Percentiles rank a stretch among this genome's conserved stretches.
phyloP scores from a whole-genome alignment of 2,797 vertebrate genomes.

The Rhinoraja longicauda region DNA sequence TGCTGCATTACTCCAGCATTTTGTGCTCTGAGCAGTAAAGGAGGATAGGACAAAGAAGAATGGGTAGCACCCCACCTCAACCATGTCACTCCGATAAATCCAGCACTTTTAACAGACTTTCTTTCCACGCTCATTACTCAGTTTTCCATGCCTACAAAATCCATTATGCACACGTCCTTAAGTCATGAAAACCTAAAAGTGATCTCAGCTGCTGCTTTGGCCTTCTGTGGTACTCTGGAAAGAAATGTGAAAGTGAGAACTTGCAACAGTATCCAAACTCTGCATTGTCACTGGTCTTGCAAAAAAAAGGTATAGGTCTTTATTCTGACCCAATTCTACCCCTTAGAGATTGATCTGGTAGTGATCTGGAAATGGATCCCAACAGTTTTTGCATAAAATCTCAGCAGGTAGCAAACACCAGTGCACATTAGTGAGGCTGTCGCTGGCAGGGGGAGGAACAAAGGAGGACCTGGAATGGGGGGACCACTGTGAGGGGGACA shows the following conservation, averaged over 20 bases:
- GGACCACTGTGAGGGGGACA: too few species aligned
- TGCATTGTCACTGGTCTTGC: background rate
- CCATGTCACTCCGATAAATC: background rate
- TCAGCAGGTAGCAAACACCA: background rate
- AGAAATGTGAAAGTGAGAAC: background rate
- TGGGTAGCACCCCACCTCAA: background rate
- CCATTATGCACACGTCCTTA: background rate
- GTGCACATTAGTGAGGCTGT: too few species aligned
- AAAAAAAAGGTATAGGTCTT: background rate
- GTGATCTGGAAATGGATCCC: background rate
- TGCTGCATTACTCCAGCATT: too few species aligned
- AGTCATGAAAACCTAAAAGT: background rate
- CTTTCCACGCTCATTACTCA: background rate
- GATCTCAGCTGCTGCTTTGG: background rate
- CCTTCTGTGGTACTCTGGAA: background rate
- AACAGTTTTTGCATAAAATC: background rate
- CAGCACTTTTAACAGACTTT: background rate
- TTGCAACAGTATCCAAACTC: background rate
- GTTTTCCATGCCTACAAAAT: background rate
- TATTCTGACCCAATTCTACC: background rate
- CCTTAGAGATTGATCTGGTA: background rate
- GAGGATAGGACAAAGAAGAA: background rate
- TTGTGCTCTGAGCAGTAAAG: too few species aligned
- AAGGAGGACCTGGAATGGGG: too few species aligned
- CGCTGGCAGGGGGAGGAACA: too few species aligned